Evolutionary conservation across 2,888 invertebrate species (phyloP), one percentile per base, ranked within the genome.

Genomic region (Halocaridina rubra): DNA sequence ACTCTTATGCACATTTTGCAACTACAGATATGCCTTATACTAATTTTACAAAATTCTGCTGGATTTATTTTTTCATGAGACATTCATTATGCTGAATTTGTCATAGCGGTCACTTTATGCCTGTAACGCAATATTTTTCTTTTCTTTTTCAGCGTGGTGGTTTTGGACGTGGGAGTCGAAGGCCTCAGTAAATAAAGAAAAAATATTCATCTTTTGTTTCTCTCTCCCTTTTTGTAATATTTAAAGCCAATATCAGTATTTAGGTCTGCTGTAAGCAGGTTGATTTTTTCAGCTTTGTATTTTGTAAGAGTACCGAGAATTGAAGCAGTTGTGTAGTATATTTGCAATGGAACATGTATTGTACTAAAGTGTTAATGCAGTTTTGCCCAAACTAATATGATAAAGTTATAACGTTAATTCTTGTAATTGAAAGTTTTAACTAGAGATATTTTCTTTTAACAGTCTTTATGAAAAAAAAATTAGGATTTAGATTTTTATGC

Each of bases 91-190:
- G 22, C 19, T 22, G 19, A 19, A 10, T 24, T 61, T n/a, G 19
- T 61, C n/a, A n/a, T 61, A 8, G 61, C 61, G 10, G 61, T 1
- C 1, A 16, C 13, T 53, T 2, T n/a, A 22, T 57, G 0, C 2
- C 10, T 19, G 5, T n/a, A 33, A 69, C 29, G 30, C 8, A 16
- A 19, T 19, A 1, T n/a, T 71, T 61, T 79, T 76, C 30, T 72
- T 3, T 53, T 86, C 88, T 33, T 53, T 53, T 53, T 53, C n/a
- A 19, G n/a, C 88, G 88, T 85, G 89, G 88, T 76, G 89, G 89
- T 24, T 89, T 88, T 88, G 89, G 89, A 8, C 88, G 89, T 57
- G 89, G 89, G 39, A 85, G 88, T 32, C 79, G 72, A 59, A 82
- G 61, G 69, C 72, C 74, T 33, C 81, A 81, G 75, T 86, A 61